Base-by-base conservation (phyloP, 2,888 invertebrate species). In the Cartodere bifasciata region DNA sequence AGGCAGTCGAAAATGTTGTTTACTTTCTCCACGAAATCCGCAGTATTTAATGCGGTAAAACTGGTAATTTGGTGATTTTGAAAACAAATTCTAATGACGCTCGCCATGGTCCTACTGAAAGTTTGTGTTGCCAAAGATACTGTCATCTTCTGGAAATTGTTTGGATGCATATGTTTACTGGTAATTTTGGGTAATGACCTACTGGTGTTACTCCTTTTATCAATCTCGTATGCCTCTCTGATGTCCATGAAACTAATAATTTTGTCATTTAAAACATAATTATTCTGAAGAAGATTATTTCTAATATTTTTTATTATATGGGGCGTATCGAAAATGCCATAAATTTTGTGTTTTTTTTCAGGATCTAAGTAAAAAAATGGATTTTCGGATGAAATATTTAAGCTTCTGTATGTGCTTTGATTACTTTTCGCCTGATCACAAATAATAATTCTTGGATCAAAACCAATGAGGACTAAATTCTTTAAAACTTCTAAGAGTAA, bases 61-160 rank as follows among this genome's bases (percentile, higher is more conserved):
- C n/a, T n/a, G n/a, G n/a, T n/a, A n/a, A n/a, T n/a, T n/a, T n/a
- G n/a, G n/a, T n/a, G n/a, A n/a, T n/a, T 26, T 9, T 5, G 4
- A 15, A 26, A 16, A 3, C 3, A 2, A 23, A 14, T 17, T 23
- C 11, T 11, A 2, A 33, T 24, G 3, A 16, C 28, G 3, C 28
- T 14, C 4, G 7, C 4, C 13, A 28, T 14, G 5, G 16, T 32
- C 4, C 23, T 16, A n/a, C 29, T 33, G 12, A 33, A 16, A 7
- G 29, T 2, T 16, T 33, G 33, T 3, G 23, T 29, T 7, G 33
- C 33, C 9, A 33, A 23, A 11, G 10, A 15, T 4, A 33, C 33
- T 9, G 14, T 32, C 28, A 29, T 32, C 23, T 32, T 32, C 23
- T 32, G 23, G 4, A 32, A 28, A 14, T 13, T 10, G 23, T 32